Evolutionary conservation across 2,888 invertebrate species (phyloP).

Genomic region (Amblyteles armatorius): DNA sequence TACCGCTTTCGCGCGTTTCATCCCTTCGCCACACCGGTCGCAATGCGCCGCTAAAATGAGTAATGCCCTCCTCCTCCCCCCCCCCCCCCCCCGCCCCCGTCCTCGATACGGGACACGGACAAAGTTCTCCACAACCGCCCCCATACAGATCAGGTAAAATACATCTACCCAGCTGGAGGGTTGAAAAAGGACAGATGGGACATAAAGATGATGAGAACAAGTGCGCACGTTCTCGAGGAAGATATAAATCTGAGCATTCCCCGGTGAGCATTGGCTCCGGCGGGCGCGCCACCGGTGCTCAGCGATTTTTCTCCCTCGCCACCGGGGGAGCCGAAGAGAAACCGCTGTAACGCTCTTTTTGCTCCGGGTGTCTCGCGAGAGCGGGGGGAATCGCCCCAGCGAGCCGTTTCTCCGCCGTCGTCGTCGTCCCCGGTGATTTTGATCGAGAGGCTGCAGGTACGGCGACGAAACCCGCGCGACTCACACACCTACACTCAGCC

Average conservation of each 20-base stretch:
- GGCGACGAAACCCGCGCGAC: neutral
- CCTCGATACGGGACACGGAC: slow-evolving; percentile 42
- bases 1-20: neutral
- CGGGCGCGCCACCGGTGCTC: slow-evolving; percentile 1
- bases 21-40: neutral
- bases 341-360: slow-evolving; percentile 5
- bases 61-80: too few species aligned
- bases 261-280: slow-evolving; percentile 49
- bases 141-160: neutral
- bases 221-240: slow-evolving; percentile 38
- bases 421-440: slow-evolving; percentile 45
- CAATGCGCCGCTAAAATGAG: slow-evolving; percentile 51
- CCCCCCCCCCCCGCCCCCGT: too few species aligned
- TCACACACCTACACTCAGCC: neutral
- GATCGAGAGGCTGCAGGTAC: slow-evolving; percentile 36
- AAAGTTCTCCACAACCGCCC: slow-evolving; percentile 23
- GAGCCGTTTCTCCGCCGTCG: slow-evolving; percentile 25
- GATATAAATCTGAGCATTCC: slow-evolving; percentile 49
- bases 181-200: slow-evolving; percentile 50
- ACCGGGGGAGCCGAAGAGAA: slow-evolving; percentile 17
- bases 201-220: slow-evolving; percentile 69
- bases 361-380: slow-evolving; percentile 9
- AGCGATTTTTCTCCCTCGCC: slow-evolving; percentile 45
- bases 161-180: neutral
- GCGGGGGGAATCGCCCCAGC: slow-evolving; percentile 9